Evolutionary conservation across 2,797 vertebrate genomes (phyloP).

Genomic region (Sebastiscus tertius): DNA sequence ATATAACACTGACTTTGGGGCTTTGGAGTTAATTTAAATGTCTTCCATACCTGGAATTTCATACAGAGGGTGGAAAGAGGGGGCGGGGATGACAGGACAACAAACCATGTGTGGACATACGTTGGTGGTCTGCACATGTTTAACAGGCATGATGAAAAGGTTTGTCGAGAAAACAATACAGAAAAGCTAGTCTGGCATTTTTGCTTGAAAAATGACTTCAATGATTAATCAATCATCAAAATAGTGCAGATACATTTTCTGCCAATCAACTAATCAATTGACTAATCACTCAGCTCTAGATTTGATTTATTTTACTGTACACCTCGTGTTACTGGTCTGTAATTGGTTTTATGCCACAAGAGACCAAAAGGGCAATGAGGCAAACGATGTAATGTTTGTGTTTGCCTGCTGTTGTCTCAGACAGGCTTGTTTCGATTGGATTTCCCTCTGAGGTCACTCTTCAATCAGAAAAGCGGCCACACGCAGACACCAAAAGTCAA

Average conservation of each 20-base stretch:
- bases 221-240: background rate
- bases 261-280: background rate
- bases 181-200: background rate
- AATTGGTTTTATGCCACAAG: background rate
- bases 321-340: background rate
- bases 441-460: background rate
- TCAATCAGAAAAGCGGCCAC: background rate
- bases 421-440: background rate
- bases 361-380: background rate
- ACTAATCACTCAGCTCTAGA: background rate
- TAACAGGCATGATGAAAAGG: background rate
- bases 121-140: background rate
- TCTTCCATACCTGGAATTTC: background rate
- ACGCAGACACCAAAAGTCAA: background rate
- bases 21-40: constrained; percentile 36
- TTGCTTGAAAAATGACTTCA: background rate
- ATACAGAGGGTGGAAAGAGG: background rate
- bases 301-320: no score
- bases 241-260: background rate
- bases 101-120: background rate
- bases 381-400: background rate
- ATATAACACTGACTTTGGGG: constrained; percentile 54
- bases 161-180: background rate
- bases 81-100: background rate
- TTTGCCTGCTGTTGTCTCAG: background rate